Evolutionary conservation across 1,140 invertebrate genomes (phyloP), one percentile per base, ranked within the genome.

Genomic region (Parasteatoda tepidariorum): DNA sequence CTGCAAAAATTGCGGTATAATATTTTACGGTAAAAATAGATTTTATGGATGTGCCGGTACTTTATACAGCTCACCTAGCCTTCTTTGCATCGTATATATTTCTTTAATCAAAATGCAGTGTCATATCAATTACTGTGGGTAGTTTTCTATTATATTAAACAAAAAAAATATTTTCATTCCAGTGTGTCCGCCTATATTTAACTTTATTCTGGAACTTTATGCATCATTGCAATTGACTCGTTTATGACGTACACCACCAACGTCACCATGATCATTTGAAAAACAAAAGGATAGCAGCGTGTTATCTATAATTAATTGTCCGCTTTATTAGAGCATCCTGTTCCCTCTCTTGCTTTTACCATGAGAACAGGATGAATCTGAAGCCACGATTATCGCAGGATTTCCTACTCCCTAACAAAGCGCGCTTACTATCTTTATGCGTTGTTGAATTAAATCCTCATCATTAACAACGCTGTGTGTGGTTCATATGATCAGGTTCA

Each of bases 231-330:
- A 48, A 18, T 4, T 48, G 1, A 18, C 38, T 48, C 38, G 38
- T 48, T 48, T 13, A 0, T 48, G 38, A 41, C 5, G 38, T n/a
- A 5, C 38, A 13, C 13, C 13, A 13, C 38, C 5, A 5, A 48
- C 38, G 38, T 48, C 38, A 48, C 0, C n/a, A 48, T 9, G 4
- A 13, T 9, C 9, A 48, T 18, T 9, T 4, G 26, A 54, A 76
- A 76, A 76, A 76, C 74, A 76, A 61, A 76, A 30, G 15, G 31
- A n/a, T 64, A 38, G 64, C 55, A n/a, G 18, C 7, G 31, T 34
- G 71, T 61, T 74, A 74, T 62, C 73, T 76, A 64, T 76, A 76
- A 76, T 76, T 76, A 76, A 76, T 76, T 48, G 74, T 38, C 54
- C 28, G 59, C 22, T 74, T 57, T 74, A 74, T 61, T 76, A 76